Percentiles rank a stretch among this genome's conserved stretches.
Conservation (phyloP, 1,140 invertebrate species). For the Andrena cerasifolii region DNA sequence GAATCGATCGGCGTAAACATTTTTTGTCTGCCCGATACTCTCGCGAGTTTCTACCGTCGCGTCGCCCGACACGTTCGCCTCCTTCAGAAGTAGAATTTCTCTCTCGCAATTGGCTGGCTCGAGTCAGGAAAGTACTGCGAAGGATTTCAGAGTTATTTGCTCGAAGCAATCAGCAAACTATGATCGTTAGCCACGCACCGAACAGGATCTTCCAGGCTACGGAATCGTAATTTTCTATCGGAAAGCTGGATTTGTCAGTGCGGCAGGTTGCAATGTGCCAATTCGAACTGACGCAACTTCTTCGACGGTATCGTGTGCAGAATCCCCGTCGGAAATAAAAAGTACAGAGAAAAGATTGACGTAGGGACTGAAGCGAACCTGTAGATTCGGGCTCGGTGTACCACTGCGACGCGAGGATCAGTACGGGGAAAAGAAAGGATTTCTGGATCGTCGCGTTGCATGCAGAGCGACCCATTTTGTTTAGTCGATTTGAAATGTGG, state of each 20-base stretch:
- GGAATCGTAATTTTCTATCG: background rate
- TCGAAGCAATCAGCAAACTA: too few species aligned
- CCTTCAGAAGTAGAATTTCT: background rate
- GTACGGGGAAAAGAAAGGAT: constrained; percentile 44
- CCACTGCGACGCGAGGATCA: constrained; percentile 33
- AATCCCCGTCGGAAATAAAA: constrained; percentile 35
- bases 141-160: too few species aligned
- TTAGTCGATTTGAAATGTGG: constrained; percentile 54
- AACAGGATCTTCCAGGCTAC: background rate
- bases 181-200: too few species aligned
- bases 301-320: constrained; percentile 43
- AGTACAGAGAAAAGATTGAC: constrained; percentile 37
- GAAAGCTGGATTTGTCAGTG: too few species aligned
- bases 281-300: constrained; percentile 15
- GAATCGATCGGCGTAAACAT: constrained; percentile 14
- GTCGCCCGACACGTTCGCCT: background rate
- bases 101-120: too few species aligned
- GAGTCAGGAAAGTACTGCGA: too few species aligned
- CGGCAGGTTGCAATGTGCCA: constrained; percentile 33
- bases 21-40: background rate
- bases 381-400: background rate
- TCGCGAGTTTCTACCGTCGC: background rate
- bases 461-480: constrained; percentile 58
- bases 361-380: constrained; percentile 14
- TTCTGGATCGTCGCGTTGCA: constrained; percentile 51